Evolutionary conservation across 2,113 vertebrate genomes (phyloP).

Genomic region (Microcebus murinus): DNA sequence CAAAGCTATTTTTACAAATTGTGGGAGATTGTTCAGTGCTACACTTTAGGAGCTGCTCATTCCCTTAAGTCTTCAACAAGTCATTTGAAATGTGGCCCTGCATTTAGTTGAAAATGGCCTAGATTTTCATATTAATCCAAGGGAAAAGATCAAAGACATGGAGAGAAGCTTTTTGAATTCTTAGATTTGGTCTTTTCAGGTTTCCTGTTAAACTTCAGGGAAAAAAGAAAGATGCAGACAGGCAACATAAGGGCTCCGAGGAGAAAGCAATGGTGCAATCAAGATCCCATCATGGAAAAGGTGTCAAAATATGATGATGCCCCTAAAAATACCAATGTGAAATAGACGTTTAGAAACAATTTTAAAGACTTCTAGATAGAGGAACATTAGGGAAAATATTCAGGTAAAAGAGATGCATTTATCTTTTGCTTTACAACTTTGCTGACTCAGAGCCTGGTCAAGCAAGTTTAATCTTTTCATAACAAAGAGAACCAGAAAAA

Average conservation of each 20-base stretch:
- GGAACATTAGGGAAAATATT: constrained; percentile 72
- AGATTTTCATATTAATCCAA: constrained; percentile 67
- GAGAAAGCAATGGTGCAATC: constrained; percentile 69
- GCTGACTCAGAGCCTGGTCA: constrained; percentile 81
- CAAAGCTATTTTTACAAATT: neutral
- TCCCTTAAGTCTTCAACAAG: constrained; percentile 2
- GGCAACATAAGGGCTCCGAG: constrained; percentile 72
- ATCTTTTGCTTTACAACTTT: constrained; percentile 79
- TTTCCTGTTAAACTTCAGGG: constrained; percentile 68
- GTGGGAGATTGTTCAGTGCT: neutral
- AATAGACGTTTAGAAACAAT: constrained; percentile 73
- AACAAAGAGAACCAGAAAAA: constrained; percentile 74
- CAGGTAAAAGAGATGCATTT: constrained; percentile 80
- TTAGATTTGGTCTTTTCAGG: constrained; percentile 68
- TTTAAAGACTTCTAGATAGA: constrained; percentile 70
- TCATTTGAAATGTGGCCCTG: constrained; percentile 64
- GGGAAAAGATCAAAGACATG: constrained; percentile 75
- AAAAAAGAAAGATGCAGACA: constrained; percentile 62
- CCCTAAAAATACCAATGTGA: constrained; percentile 72
- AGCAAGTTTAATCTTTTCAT: constrained; percentile 80
- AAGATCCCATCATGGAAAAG: constrained; percentile 68
- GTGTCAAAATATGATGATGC: constrained; percentile 68
- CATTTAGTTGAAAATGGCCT: constrained; percentile 53
- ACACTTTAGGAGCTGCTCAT: constrained; percentile 7
- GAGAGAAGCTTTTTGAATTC: constrained; percentile 73